phyloP scores from a whole-genome alignment of 2,797 vertebrate species.

The Rhincodon typus region DNA sequence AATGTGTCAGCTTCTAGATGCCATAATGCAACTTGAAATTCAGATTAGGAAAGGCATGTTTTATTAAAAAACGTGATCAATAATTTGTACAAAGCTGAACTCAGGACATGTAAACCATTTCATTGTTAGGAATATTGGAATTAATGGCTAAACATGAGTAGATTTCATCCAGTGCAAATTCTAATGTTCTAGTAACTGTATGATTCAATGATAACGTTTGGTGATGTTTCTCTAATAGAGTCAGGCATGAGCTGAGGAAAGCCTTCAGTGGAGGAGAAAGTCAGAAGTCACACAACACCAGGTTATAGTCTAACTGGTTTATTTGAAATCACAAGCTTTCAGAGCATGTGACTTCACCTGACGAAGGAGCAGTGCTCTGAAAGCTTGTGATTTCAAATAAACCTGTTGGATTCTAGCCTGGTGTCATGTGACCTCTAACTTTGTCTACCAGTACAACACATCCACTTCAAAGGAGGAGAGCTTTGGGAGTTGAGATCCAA shows the following conservation, averaged over 20 bases:
- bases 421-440: too few relatives aligned
- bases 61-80: neutral
- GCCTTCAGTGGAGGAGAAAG: too few relatives aligned
- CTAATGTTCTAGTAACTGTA: neutral
- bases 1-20: neutral
- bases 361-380: too few relatives aligned
- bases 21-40: neutral
- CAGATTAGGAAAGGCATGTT: neutral
- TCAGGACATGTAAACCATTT: neutral
- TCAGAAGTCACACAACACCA: too few relatives aligned
- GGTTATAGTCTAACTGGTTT: too few relatives aligned
- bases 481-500: neutral
- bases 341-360: too few relatives aligned
- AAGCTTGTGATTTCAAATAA: too few relatives aligned
- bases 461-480: too few relatives aligned
- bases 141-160: neutral
- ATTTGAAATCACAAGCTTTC: too few relatives aligned
- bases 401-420: too few relatives aligned
- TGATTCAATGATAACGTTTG: neutral
- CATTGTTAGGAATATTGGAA: neutral
- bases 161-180: neutral
- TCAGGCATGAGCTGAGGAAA: neutral
- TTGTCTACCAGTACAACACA: too few relatives aligned
- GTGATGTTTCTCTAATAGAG: neutral
- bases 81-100: neutral